Conservation (phyloP, 2,113 vertebrate species). For the Nothoprocta pentlandii region DNA sequence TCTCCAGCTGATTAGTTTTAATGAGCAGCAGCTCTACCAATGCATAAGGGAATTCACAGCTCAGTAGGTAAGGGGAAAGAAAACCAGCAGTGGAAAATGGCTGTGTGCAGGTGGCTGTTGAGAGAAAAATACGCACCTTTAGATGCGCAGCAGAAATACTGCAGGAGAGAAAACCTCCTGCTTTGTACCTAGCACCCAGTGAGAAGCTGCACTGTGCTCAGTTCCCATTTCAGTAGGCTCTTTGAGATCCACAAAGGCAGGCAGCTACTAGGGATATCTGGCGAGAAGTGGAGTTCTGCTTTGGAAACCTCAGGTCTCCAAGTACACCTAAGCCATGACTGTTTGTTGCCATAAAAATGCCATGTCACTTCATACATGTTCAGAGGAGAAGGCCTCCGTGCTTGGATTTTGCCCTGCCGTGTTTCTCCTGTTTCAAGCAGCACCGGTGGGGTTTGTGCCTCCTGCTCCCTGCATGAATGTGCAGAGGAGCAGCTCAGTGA, state of each 20-base stretch:
- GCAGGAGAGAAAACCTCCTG: neutral
- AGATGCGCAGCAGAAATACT: rapidly evolving
- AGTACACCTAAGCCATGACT: rapidly evolving
- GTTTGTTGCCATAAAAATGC: neutral
- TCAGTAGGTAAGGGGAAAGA: constrained; percentile 18
- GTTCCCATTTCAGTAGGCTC: neutral
- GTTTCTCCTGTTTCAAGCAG: neutral
- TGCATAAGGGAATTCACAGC: constrained; percentile 60
- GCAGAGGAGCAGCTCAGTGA: rapidly evolving
- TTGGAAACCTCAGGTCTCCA: neutral
- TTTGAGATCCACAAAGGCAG: neutral
- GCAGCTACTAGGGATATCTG: neutral
- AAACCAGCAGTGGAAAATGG: neutral
- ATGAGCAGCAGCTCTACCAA: constrained; percentile 54
- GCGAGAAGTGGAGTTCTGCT: neutral
- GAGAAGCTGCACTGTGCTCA: neutral
- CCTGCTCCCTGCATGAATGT: rapidly evolving
- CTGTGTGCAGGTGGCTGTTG: constrained; percentile 37
- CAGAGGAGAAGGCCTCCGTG: neutral
- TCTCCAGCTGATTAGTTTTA: constrained; percentile 75
- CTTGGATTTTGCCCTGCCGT: neutral
- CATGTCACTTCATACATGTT: rapidly evolving
- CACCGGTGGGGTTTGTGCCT: neutral
- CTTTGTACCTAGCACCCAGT: neutral
- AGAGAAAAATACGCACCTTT: constrained; percentile 18